A percentile compares a stretch with the other conserved stretches of the same genome.
Evolutionary conservation across 1,140 invertebrate species (phyloP).

Genomic region (Drosophila tsacasi): DNA sequence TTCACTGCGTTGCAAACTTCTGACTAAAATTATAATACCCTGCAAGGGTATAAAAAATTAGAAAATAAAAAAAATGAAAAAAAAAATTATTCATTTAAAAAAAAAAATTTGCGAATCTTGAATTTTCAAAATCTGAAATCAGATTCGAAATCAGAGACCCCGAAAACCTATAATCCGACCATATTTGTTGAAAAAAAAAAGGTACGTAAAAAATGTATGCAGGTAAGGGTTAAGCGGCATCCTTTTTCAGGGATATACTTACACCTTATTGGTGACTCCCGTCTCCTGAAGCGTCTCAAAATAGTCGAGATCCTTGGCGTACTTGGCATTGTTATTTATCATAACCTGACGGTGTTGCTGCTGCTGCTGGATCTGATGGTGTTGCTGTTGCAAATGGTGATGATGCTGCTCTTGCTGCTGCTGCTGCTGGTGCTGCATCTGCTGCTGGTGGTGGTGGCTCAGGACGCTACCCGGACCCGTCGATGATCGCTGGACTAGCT

Average conservation of each 20-base stretch:
- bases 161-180: no score
- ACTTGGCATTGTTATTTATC: slow-evolving; percentile 72
- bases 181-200: no score
- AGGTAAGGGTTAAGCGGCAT: no score
- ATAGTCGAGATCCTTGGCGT: slow-evolving; percentile 78
- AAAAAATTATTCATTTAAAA: no score
- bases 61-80: no score
- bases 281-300: slow-evolving; percentile 81
- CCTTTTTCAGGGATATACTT: slow-evolving; percentile 27
- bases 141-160: no score
- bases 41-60: no score
- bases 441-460: slow-evolving; percentile 32
- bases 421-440: slow-evolving; percentile 36
- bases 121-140: no score
- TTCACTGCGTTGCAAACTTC: no score
- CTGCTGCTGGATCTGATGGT: slow-evolving; percentile 29
- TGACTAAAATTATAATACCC: no score
- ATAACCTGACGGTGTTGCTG: slow-evolving; percentile 51
- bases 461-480: slow-evolving; percentile 40
- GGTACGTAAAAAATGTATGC: no score
- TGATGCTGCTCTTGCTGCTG: slow-evolving; percentile 52
- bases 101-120: no score
- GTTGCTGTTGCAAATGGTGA: slow-evolving; percentile 37
- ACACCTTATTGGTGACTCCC: slow-evolving; percentile 84
- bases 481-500: slow-evolving; percentile 60